phyloP scores from a whole-genome alignment of 2,797 vertebrate species.

The Enteromius unitaeniatus region DNA sequence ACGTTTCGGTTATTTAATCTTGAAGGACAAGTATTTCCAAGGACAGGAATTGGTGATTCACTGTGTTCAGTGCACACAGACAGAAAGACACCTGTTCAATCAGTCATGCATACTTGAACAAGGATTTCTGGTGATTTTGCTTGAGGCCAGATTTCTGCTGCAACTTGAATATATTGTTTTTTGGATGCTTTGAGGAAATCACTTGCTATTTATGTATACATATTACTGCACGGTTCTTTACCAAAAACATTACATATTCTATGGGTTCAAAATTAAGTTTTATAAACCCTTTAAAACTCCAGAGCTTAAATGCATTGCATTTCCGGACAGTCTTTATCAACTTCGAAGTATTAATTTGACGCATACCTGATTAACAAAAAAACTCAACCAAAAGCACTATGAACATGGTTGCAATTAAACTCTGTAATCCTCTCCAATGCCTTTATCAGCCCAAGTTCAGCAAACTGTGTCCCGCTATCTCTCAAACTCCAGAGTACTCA shows the following conservation, averaged over 20 bases:
- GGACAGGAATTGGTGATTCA: conserved; percentile 18
- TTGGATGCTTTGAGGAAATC: background rate
- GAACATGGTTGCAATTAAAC: conserved; percentile 26
- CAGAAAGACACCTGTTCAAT: conserved; percentile 26
- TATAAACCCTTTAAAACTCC: background rate
- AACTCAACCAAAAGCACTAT: background rate
- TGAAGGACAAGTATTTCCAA: conserved; percentile 10
- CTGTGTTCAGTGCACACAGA: background rate
- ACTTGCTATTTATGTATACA: background rate
- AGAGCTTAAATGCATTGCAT: background rate
- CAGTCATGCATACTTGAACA: conserved; percentile 17
- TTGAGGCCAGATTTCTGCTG: conserved; percentile 17
- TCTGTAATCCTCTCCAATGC: conserved; percentile 23
- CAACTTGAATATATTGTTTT: background rate
- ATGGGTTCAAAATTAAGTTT: no score
- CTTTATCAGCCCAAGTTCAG: conserved; percentile 15
- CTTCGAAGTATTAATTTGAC: conserved; percentile 11
- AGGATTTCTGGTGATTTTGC: background rate
- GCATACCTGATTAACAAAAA: conserved; percentile 14
- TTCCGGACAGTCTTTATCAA: conserved; percentile 15
- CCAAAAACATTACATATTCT: background rate
- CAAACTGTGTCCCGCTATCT: conserved; percentile 8
- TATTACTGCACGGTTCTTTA: conserved; percentile 52
- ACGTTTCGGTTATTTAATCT: background rate
- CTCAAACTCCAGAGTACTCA: conserved; percentile 10